These are phyloP conservation scores for Koerneria pararmatus DNA, from an alignment of 2,888 invertebrate species.

Conservation along the genomic window DNA sequence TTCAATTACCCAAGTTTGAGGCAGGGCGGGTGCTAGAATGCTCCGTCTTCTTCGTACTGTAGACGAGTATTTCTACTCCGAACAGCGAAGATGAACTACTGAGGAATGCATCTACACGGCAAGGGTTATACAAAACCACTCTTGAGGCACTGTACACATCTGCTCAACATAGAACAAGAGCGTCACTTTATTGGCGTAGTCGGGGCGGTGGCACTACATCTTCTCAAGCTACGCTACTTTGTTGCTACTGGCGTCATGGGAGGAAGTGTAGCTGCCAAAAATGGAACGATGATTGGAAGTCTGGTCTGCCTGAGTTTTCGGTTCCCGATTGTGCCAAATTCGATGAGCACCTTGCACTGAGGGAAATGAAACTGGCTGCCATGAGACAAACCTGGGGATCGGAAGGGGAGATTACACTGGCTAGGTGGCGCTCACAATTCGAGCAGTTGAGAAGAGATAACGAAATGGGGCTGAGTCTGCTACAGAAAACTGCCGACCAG, in stretches of 20 bases:
- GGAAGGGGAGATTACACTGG: slow-evolving; percentile 30
- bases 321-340: slow-evolving; percentile 56
- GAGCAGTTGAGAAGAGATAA: slow-evolving; percentile 33
- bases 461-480: slow-evolving; percentile 6
- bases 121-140: no score
- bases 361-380: slow-evolving; percentile 30
- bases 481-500: slow-evolving; percentile 3
- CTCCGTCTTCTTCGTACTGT: no score
- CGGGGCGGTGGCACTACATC: slow-evolving; percentile 40
- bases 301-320: slow-evolving; percentile 72
- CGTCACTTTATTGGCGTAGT: slow-evolving; percentile 27
- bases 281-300: slow-evolving; percentile 86
- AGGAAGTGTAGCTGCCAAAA: slow-evolving; percentile 84
- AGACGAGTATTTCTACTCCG: no score
- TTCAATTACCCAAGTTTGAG: no score
- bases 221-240: slow-evolving; percentile 73
- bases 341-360: slow-evolving; percentile 32
- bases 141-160: not conserved
- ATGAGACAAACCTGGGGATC: slow-evolving; percentile 35
- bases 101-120: no score
- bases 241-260: slow-evolving; percentile 86
- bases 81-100: no score
- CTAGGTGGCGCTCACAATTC: slow-evolving; percentile 41
- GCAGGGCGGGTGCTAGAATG: no score
- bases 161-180: slow-evolving; percentile 17